Conservation (phyloP, 2,888 invertebrate genomes). For the Celastrina argiolus region DNA sequence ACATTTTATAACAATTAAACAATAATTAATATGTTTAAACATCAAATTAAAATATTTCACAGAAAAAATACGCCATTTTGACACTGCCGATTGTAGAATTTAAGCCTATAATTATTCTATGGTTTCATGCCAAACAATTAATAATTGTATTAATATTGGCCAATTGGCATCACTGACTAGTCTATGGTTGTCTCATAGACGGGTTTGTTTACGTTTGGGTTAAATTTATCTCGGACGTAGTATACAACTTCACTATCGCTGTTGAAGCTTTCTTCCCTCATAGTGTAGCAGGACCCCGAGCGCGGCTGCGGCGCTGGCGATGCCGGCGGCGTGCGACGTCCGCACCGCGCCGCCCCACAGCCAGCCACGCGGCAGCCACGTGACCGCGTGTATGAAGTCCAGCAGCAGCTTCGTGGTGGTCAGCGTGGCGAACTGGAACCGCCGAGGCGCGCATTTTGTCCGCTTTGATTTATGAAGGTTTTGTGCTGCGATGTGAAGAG, state of each 20-base stretch:
- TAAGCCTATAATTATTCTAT: no score
- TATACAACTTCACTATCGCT: slow-evolving; percentile 29
- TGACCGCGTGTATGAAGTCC: slow-evolving; percentile 87
- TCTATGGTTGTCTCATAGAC: no score
- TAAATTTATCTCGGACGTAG: no score
- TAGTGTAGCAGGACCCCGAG: slow-evolving; percentile 58
- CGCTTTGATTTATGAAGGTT: slow-evolving; percentile 43
- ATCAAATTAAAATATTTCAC: no score
- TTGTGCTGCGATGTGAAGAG: slow-evolving; percentile 47
- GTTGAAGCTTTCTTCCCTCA: slow-evolving; percentile 50
- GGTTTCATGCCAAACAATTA: no score
- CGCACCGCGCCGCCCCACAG: slow-evolving; percentile 86
- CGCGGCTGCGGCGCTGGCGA: slow-evolving; percentile 54
- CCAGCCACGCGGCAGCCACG: slow-evolving; percentile 87
- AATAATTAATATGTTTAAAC: no score
- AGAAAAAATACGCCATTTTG: no score
- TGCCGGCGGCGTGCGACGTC: slow-evolving; percentile 45
- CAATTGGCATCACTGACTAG: no score
- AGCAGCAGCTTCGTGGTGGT: slow-evolving; percentile 64
- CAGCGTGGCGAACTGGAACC: slow-evolving; percentile 57
- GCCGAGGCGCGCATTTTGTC: slow-evolving; percentile 54
- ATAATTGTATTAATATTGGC: no score
- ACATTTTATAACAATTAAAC: no score
- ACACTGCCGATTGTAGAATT: no score
- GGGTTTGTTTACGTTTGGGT: no score